phyloP scores from a whole-genome alignment of 1,140 invertebrate species.

The Potamilus streckersoni region DNA sequence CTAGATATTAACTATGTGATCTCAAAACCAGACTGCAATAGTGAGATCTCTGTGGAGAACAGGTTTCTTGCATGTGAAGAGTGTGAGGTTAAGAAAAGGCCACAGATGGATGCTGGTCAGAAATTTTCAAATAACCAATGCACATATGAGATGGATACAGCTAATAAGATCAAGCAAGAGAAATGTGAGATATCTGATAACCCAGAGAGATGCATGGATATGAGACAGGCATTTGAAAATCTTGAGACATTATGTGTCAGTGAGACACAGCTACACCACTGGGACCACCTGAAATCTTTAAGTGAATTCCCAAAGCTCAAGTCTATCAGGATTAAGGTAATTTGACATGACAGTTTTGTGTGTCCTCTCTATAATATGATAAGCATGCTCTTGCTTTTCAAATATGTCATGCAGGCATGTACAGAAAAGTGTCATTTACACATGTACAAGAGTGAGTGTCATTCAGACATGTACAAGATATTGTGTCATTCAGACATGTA shows the following conservation, averaged over 20 bases:
- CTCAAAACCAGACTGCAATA: too few species aligned
- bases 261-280: constrained; percentile 38
- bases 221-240: constrained; percentile 26
- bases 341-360: neutral
- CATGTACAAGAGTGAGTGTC: too few species aligned
- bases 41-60: too few species aligned
- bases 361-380: too few species aligned
- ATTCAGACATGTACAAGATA: too few species aligned
- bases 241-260: constrained; percentile 49
- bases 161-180: neutral
- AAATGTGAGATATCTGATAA: neutral
- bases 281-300: constrained; percentile 42
- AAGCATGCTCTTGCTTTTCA: too few species aligned
- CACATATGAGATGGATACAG: too few species aligned
- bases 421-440: too few species aligned
- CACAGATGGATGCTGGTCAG: neutral
- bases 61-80: too few species aligned
- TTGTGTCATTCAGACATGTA: too few species aligned
- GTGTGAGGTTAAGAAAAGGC: neutral
- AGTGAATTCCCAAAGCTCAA: constrained; percentile 41
- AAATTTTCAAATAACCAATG: neutral
- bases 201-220: neutral
- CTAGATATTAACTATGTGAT: too few species aligned
- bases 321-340: constrained; percentile 46
- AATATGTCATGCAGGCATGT: too few species aligned